phyloP scores from a whole-genome alignment of 1,140 invertebrate species.

The Monochamus saltuarius region DNA sequence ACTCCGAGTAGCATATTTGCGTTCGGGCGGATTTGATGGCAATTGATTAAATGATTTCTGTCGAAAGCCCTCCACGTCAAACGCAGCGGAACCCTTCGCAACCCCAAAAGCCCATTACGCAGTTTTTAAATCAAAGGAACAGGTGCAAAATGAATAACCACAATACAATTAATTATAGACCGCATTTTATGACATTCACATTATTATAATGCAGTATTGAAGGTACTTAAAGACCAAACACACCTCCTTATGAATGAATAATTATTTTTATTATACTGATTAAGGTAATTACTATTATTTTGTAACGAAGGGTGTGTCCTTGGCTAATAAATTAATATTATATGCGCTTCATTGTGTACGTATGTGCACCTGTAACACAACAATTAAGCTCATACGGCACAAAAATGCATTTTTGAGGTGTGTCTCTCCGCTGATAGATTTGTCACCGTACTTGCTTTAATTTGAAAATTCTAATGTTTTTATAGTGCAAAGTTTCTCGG shows the following conservation, averaged over 20 bases:
- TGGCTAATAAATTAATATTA: neutral
- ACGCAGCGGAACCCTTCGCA: neutral
- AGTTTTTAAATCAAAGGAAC: slow-evolving; percentile 3
- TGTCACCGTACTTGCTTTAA: too few species aligned
- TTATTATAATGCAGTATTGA: slow-evolving; percentile 1
- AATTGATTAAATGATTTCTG: neutral
- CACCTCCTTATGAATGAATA: slow-evolving; percentile 9
- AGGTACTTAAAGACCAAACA: neutral
- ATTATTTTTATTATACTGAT: slow-evolving; percentile 6
- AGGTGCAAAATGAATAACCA: slow-evolving; percentile 1
- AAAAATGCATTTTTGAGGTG: too few species aligned
- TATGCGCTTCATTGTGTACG: too few species aligned
- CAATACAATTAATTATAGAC: slow-evolving; percentile 5
- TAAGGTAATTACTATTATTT: slow-evolving; percentile 3
- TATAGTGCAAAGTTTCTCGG: too few species aligned
- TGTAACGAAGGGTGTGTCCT: slow-evolving; percentile 11
- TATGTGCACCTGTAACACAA: too few species aligned
- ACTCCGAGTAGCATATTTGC: too few species aligned
- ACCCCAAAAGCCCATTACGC: neutral
- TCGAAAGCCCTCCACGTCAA: slow-evolving; percentile 2
- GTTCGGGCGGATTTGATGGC: too few species aligned
- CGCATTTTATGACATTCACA: slow-evolving; percentile 5
- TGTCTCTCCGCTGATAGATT: too few species aligned
- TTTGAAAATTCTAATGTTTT: too few species aligned
- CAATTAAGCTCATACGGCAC: too few species aligned